Conservation (phyloP, 2,797 vertebrate genomes). For the Hyperoplus immaculatus region DNA sequence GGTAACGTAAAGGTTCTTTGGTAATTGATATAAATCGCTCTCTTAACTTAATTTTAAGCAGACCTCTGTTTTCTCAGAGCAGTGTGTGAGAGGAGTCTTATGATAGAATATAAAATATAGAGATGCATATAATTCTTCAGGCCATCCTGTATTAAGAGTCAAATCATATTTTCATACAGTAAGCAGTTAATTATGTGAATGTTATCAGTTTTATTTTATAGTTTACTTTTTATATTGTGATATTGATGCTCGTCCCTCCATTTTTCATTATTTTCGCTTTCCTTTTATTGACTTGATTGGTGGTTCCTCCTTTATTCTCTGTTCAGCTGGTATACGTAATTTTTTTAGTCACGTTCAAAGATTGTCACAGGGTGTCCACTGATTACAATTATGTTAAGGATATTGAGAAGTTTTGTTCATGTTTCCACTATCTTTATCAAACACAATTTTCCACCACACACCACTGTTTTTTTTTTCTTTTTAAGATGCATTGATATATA, state of each 20-base stretch:
- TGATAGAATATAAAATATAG: conserved; percentile 70
- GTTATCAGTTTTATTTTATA: conserved; percentile 53
- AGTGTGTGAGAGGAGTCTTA: conserved; percentile 6
- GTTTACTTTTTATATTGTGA: conserved; percentile 72
- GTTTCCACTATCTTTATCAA: conserved; percentile 32
- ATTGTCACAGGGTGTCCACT: conserved; percentile 3
- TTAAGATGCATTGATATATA: conserved; percentile 73
- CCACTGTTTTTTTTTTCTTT: conserved; percentile 80
- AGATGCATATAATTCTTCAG: conserved; percentile 10
- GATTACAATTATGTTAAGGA: background rate
- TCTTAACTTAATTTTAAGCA: conserved; percentile 69
- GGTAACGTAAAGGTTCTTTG: conserved; percentile 68
- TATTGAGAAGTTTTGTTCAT: conserved; percentile 47
- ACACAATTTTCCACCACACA: conserved; percentile 19
- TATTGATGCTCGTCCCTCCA: conserved; percentile 50
- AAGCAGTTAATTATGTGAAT: conserved; percentile 61
- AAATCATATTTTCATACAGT: conserved; percentile 59
- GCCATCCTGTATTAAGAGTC: conserved; percentile 45
- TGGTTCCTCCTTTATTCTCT: conserved; percentile 4
- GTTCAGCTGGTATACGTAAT: background rate
- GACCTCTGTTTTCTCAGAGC: conserved; percentile 22
- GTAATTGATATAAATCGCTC: conserved; percentile 73
- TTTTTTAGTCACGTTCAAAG: conserved; percentile 3
- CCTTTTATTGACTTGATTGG: conserved; percentile 4
- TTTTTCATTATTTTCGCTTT: conserved; percentile 27